A percentile compares a stretch with the other conserved stretches of the same genome.
Evolutionary conservation across 2,113 vertebrate genomes (phyloP).

Genomic region (Heterochromis multidens): DNA sequence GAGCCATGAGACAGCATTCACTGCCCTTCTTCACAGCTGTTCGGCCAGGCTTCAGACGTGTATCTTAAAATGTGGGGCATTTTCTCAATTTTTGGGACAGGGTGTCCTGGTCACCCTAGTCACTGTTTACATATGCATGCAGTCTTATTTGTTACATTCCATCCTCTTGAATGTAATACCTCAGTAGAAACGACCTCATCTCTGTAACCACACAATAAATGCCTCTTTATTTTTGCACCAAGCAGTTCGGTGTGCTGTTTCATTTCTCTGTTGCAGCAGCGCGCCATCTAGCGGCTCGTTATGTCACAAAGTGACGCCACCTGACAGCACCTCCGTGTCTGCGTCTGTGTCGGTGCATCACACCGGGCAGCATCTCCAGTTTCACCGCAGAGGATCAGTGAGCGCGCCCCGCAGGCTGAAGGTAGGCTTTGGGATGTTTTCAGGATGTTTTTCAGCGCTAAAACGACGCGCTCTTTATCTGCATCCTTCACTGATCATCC

Average conservation of each 20-base stretch:
- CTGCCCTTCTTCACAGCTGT: background rate
- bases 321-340: background rate
- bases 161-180: background rate
- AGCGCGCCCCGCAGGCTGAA: background rate
- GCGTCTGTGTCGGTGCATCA: background rate
- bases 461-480: background rate
- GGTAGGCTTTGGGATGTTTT: background rate
- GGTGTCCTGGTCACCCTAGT: background rate
- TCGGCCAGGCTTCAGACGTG: background rate
- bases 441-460: background rate
- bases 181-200: background rate
- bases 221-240: background rate
- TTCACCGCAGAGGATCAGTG: background rate
- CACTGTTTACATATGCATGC: fast-evolving
- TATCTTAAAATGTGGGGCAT: background rate
- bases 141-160: fast-evolving
- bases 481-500: background rate
- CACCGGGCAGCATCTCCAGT: constrained; percentile 18
- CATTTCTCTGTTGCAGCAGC: background rate
- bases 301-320: background rate
- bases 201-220: background rate
- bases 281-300: constrained; percentile 8
- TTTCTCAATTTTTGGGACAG: background rate
- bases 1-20: background rate
- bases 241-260: background rate